These are phyloP conservation scores for Pachyseris speciosa DNA, from an alignment of 64 coral and sea anemone species.

Conservation along the genomic window DNA sequence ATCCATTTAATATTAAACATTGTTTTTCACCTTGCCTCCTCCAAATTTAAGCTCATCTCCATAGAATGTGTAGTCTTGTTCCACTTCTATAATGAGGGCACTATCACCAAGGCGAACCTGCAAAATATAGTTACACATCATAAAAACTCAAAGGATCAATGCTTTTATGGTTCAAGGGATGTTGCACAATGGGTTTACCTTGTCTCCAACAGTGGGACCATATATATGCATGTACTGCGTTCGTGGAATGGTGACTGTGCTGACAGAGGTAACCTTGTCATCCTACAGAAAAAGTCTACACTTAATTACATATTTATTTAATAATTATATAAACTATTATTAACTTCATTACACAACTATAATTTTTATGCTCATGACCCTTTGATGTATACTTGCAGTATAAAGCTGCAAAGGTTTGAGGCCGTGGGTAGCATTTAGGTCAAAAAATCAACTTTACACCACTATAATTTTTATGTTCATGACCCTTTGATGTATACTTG, in stretches of 20 bases:
- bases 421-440: too few species aligned
- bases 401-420: too few species aligned
- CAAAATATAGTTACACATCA: not conserved
- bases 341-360: too few species aligned
- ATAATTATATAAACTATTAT: not conserved
- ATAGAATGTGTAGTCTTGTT: conserved; percentile 73
- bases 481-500: too few species aligned
- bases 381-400: too few species aligned
- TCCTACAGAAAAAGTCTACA: not conserved
- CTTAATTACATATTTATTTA: not conserved
- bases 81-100: conserved; percentile 68
- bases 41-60: conserved; percentile 89
- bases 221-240: conserved; percentile 58
- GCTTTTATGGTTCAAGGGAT: not conserved
- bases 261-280: not conserved
- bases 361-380: too few species aligned
- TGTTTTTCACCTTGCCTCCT: conserved; percentile 73
- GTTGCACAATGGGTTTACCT: not conserved
- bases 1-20: not conserved
- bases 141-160: not conserved
- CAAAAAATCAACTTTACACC: too few species aligned
- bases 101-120: conserved; percentile 75
- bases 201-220: conserved; percentile 80
- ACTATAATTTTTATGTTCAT: too few species aligned
- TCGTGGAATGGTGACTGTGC: conserved; percentile 38